Base-by-base conservation (phyloP, 1,140 invertebrate genomes). In the Batillaria attramentaria region DNA sequence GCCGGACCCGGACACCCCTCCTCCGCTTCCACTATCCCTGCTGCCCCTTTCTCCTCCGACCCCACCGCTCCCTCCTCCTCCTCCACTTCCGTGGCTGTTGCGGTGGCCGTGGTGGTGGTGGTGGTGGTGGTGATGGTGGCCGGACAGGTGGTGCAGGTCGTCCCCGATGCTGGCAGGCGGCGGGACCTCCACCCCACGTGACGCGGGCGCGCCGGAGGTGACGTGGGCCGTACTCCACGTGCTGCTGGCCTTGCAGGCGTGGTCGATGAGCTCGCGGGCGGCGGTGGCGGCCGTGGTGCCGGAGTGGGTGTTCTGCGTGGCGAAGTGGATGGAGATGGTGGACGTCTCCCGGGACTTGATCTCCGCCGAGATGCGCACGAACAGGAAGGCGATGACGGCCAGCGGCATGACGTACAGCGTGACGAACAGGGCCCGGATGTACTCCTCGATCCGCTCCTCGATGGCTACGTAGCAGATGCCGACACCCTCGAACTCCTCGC, bases 321-420 rank as follows among this genome's bases (percentile, higher is more conserved):
- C 75, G 69, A 82, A 89, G 65, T 87, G 86, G n/a, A 87, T 80
- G 6, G 54, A 94, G 89, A 76, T 92, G 89, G 75, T 92, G 81
- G 68, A 70, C 91, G 91, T 68, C 89, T 93, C 83, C 92, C 92
- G 92, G 2, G 90, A 90, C 70, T 94, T 92, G 35, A 95, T 88
- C 84, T 94, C 93, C 54, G 93, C 92, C 0, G 94, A 93, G 39
- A 93, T 91, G 83, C 93, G 92, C 24, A 94, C 92, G 80, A 93
- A 94, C 33, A 94, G 86, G 84, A 94, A 94, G 1, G 93, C 92
- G 31, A 93, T 93, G 43, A 94, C 89, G 6, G 93, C 91, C 50
- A 94, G 86, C 4, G 94, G 94, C 43, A 93, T 91, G 69, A 94
- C 93, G 85, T 95, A 95, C 88, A 94, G 93, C 81, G 81, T 90